Evolutionary conservation across 1,140 invertebrate species (phyloP).

Genomic region (Drosophila erecta): DNA sequence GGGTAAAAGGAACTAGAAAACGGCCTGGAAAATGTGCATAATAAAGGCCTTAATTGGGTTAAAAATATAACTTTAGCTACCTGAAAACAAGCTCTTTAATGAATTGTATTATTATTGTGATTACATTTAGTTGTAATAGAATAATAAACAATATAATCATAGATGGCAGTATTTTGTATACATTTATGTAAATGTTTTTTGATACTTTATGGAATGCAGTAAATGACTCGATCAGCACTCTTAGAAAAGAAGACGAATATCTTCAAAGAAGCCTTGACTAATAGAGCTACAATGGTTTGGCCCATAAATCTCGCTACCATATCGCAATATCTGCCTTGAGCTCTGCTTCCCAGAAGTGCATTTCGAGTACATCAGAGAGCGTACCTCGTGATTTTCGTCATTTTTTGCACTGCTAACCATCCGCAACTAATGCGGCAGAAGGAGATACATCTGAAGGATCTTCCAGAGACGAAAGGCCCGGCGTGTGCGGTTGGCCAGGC

Average conservation of each 20-base stretch:
- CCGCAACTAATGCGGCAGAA: constrained; percentile 60
- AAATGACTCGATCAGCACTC: neutral
- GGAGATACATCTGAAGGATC: constrained; percentile 17
- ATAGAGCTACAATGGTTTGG: constrained; percentile 8
- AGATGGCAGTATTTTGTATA: neutral
- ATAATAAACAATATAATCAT: too few species aligned
- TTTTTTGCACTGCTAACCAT: constrained; percentile 61
- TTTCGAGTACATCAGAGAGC: constrained; percentile 27
- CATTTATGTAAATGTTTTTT: neutral
- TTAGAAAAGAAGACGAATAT: neutral
- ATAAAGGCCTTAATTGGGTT: neutral
- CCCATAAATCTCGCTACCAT: constrained; percentile 49
- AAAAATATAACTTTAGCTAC: neutral
- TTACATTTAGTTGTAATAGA: too few species aligned
- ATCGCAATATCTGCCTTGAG: constrained; percentile 20
- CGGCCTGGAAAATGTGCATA: constrained; percentile 8
- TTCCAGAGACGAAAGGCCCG: constrained; percentile 24
- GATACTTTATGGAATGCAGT: neutral
- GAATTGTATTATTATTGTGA: neutral
- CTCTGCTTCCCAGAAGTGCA: constrained; percentile 39
- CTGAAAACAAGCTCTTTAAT: neutral
- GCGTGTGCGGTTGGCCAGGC: constrained; percentile 75
- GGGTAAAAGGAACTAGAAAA: constrained; percentile 14
- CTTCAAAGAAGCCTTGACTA: constrained; percentile 7
- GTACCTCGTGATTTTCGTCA: constrained; percentile 17